Evolutionary conservation across 2,888 invertebrate genomes (phyloP), one percentile per base, ranked within the genome.

Genomic region (Drosophila macrospina): DNA sequence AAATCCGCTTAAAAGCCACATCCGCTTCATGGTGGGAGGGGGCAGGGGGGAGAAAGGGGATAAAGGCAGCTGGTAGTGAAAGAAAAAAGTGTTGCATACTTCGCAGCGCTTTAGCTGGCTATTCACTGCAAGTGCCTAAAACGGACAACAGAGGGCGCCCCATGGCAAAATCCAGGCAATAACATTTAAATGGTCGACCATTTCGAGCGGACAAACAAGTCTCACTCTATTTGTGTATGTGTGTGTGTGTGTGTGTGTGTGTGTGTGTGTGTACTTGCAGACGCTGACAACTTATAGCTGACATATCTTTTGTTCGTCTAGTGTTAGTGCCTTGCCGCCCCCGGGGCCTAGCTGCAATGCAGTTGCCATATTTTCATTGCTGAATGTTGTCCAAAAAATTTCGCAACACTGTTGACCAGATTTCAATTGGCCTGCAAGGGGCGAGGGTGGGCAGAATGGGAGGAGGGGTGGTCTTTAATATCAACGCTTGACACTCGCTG

Each of bases 1-100:
- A 66, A 82, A 88, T 81, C 81, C 83, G 83, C 83, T 81, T 88
- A 81, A 88, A 88, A 79, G 80, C 77, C 84, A 83, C 69, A 83
- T 88, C 88, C 81, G 88, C 45, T 50, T 50, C 20, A 3, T 20
- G 20, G 20, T 20, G 20, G 1, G 20, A 20, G n/a, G n/a, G n/a
- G n/a, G n/a, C n/a, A n/a, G n/a, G n/a, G n/a, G n/a, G n/a, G n/a
- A 20, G 20, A 20, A 20, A 20, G 39, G 55, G n/a, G 28, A 16
- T 16, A 42, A 44, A 44, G 6, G 32, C 41, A 59, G 26, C n/a
- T 13, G 26, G 13, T 8, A 62, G 72, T 0, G 41, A 24, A 48
- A 16, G 44, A 56, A 51, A 48, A 30, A 50, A 61, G 75, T 66
- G 64, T 45, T 66, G 68, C 57, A 36, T 80, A 66, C 54, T 75